phyloP scores from a whole-genome alignment of 92 coral and sea anemone species.

The Virgularia gustaviana region DNA sequence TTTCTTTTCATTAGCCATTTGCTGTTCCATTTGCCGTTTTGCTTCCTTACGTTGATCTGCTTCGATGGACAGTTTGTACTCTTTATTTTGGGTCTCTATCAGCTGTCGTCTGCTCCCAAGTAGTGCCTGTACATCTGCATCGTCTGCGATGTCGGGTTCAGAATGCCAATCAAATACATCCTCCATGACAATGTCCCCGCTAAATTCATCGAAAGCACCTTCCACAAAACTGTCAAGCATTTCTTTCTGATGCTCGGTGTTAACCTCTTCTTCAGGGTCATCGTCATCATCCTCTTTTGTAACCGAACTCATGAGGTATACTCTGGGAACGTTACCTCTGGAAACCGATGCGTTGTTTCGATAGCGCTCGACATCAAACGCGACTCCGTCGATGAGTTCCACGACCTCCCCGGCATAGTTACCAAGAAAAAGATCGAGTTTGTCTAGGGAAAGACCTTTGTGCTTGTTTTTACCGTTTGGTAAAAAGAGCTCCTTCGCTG shows the following conservation, averaged over 20 bases:
- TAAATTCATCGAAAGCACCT: constrained; percentile 7
- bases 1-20: constrained; percentile 7
- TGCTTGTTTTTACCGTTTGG: not conserved
- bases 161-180: not conserved
- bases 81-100: constrained; percentile 8
- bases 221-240: constrained; percentile 28
- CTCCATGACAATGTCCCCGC: constrained; percentile 1
- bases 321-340: constrained; percentile 27
- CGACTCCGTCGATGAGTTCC: constrained; percentile 12
- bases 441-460: not conserved
- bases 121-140: not conserved
- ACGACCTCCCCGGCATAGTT: constrained; percentile 7
- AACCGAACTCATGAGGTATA: not conserved
- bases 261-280: not conserved
- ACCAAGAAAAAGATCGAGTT: constrained; percentile 15
- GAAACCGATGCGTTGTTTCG: constrained; percentile 21
- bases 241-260: constrained; percentile 14
- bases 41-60: constrained; percentile 19
- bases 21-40: no score
- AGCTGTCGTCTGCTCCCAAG: not conserved
- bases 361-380: constrained; percentile 5
- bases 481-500: not conserved
- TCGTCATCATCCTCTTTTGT: not conserved
- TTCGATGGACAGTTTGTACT: constrained; percentile 5
- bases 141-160: not conserved